Percentiles rank a stretch among this genome's conserved stretches.
Evolutionary conservation across 2,888 invertebrate genomes (phyloP).

Genomic region (Scelioninae gen. 1): DNA sequence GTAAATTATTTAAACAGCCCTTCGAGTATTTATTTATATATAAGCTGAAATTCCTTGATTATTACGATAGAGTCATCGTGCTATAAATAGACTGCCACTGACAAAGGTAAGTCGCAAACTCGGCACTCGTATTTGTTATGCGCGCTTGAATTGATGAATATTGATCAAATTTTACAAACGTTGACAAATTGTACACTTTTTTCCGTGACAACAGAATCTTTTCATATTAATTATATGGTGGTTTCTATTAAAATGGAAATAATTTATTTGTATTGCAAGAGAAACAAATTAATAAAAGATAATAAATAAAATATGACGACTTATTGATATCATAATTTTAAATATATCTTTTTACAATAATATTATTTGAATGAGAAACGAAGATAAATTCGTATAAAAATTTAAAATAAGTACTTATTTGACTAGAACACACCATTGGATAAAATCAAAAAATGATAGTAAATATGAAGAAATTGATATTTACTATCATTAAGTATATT

Average conservation of each 20-base stretch:
- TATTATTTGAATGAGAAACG: constrained; percentile 10
- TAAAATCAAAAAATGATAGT: too few relatives aligned
- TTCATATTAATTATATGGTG: too few relatives aligned
- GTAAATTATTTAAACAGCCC: not conserved
- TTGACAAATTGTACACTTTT: not conserved
- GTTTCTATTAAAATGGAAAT: too few relatives aligned
- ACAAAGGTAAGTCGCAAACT: constrained; percentile 69
- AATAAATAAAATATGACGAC: too few relatives aligned
- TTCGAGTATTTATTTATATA: constrained; percentile 46
- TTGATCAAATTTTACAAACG: constrained; percentile 25
- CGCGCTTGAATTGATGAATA: constrained; percentile 45
- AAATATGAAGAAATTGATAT: too few relatives aligned
- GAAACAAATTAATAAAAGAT: too few relatives aligned
- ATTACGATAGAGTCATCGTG: constrained; percentile 72
- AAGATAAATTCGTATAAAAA: constrained; percentile 18
- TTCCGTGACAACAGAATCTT: not conserved
- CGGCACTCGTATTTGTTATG: constrained; percentile 38
- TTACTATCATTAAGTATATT: too few relatives aligned
- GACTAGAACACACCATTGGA: too few relatives aligned
- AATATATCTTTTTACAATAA: not conserved
- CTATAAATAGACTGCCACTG: constrained; percentile 72
- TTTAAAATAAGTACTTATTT: constrained; percentile 23
- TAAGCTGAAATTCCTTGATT: constrained; percentile 63
- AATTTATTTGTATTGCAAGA: too few relatives aligned
- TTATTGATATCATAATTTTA: too few relatives aligned